Conservation (phyloP, 2,888 invertebrate genomes). For the Lasioglossum vierecki region DNA sequence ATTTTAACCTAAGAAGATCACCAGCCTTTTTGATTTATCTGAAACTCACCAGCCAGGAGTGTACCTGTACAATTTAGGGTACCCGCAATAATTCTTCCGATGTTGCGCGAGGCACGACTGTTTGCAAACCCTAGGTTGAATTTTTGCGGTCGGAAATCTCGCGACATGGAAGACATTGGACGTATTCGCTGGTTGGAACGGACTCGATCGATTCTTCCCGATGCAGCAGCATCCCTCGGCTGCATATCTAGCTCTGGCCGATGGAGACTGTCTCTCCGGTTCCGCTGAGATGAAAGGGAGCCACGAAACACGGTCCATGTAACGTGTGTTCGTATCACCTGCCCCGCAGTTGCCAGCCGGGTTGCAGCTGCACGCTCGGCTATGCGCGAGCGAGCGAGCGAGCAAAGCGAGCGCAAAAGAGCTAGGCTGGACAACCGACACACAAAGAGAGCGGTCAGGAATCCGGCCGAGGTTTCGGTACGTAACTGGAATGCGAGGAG, state of each 20-base stretch:
- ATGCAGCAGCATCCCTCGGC: background rate
- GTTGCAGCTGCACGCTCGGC: constrained; percentile 37
- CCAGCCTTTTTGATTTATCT: too few species aligned
- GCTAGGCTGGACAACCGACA: constrained; percentile 43
- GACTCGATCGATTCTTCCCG: background rate
- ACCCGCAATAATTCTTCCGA: too few species aligned
- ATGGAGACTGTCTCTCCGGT: constrained; percentile 3
- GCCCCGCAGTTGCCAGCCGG: constrained; percentile 47
- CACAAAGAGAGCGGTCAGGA: constrained; percentile 55
- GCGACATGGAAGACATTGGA: background rate
- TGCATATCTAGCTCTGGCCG: background rate
- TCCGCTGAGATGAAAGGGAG: constrained; percentile 37
- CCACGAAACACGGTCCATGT: constrained; percentile 48
- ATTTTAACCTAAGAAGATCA: too few species aligned
- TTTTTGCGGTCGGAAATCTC: background rate
- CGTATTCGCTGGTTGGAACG: background rate
- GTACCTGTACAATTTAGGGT: too few species aligned
- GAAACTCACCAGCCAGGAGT: too few species aligned
- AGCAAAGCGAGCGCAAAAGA: constrained; percentile 43
- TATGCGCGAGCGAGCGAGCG: constrained; percentile 50
- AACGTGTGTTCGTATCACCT: constrained; percentile 75
- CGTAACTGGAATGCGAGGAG: constrained; percentile 57
- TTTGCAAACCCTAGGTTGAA: background rate
- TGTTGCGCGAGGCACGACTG: too few species aligned
- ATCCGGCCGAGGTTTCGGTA: constrained; percentile 65